phyloP scores from a whole-genome alignment of 1,140 invertebrate genomes.

The Dolichoris vasculosae region DNA sequence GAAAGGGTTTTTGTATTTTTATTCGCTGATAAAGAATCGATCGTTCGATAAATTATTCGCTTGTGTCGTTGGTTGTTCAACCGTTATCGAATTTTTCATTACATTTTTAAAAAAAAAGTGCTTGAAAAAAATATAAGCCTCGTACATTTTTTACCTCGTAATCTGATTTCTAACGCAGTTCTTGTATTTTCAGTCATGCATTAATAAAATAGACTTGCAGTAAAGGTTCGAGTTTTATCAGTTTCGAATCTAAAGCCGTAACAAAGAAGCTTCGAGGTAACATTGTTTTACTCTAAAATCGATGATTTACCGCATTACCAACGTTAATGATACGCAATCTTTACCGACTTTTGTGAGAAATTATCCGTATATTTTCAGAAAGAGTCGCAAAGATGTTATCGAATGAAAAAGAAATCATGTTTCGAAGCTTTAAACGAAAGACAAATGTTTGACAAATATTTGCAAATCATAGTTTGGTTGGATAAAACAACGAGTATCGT shows the following conservation, averaged over 20 bases:
- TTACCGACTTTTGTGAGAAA: neutral
- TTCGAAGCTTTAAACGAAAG: too few species aligned
- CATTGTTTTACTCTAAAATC: slow-evolving; percentile 32
- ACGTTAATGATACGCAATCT: neutral
- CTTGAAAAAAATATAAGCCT: neutral
- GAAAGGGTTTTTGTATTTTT: too few species aligned
- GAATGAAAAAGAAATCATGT: too few species aligned
- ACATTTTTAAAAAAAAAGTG: neutral
- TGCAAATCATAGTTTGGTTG: too few species aligned
- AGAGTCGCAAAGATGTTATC: too few species aligned
- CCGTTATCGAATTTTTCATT: neutral
- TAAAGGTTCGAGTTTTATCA: neutral
- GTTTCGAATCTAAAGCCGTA: neutral
- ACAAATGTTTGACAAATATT: too few species aligned
- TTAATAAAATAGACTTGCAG: slow-evolving; percentile 21
- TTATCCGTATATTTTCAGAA: too few species aligned
- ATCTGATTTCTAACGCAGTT: neutral
- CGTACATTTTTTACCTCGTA: neutral
- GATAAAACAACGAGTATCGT: too few species aligned
- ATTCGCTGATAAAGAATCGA: too few species aligned
- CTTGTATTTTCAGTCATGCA: neutral
- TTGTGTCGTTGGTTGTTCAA: neutral
- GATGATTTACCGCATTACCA: neutral
- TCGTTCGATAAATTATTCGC: neutral
- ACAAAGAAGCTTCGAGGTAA: slow-evolving; percentile 14